Base-by-base conservation (phyloP, 2,888 invertebrate species). In the Prenolepis imparis region DNA sequence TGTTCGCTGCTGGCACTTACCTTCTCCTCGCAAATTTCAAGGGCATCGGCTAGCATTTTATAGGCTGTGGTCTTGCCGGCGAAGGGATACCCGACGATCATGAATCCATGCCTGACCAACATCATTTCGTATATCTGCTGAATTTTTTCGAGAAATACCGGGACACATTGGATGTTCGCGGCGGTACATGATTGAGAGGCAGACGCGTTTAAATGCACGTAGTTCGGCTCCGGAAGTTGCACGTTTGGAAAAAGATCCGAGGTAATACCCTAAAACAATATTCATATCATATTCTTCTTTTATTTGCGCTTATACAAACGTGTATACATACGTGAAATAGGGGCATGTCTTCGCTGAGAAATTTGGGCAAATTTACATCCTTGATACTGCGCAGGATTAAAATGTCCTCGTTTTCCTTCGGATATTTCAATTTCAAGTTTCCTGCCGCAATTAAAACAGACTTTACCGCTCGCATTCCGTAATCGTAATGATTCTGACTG, bases 151-250 rank as follows among this genome's bases (percentile, higher is more conserved):
- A 96, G 90, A 93, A 96, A 96, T 88, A 95, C 94, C 12, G 95
- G 92, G 0, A 97, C 98, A 85, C 97, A 97, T 94, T 99, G 98
- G 41, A 98, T 95, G 92, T 99, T 99, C 75, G 96, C 96, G 24
- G 95, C 95, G 0, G 95, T 95, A 90, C 98, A 98, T 0, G 96
- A 96, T 90, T 97, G 96, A 70, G 95, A 95, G 91, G 96, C 95
- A 11, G 96, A 97, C 44, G 95, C 95, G 87, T 97, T 96, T 86
- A 98, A 96, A 18, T 96, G 94, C 0, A 96, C 96, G 92, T 99
- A 97, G 91, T 98, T 98, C 0, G 98, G 97, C 86, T 96, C 96
- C 93, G 95, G 95, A 8, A 96, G 93, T 0, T 92, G 89, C 0
- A 96, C 94, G 0, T 96, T 96, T 0, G 96, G 97, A 92, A 97